phyloP scores from a whole-genome alignment of 1,140 invertebrate species.

The Eriosoma lanigerum region DNA sequence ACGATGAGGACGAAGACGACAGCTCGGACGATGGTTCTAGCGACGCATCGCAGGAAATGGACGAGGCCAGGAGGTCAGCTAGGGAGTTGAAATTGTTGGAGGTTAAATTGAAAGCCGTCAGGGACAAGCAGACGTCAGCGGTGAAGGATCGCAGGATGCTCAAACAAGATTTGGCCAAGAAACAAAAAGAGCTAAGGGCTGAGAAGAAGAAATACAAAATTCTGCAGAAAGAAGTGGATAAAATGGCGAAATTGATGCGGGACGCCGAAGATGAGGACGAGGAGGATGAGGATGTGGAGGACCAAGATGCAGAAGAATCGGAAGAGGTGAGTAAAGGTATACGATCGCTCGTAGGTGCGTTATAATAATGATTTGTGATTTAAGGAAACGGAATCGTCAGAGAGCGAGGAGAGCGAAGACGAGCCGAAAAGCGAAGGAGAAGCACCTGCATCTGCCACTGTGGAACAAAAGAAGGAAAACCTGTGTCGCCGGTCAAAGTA shows the following conservation, averaged over 20 bases:
- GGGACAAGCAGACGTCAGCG: constrained; percentile 74
- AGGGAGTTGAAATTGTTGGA: constrained; percentile 74
- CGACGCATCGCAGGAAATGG: constrained; percentile 49
- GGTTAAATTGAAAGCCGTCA: constrained; percentile 76
- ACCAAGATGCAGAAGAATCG: constrained; percentile 66
- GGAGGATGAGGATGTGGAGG: constrained; percentile 65
- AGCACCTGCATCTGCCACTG: constrained; percentile 64
- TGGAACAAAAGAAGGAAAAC: constrained; percentile 68
- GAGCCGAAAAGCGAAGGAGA: constrained; percentile 67
- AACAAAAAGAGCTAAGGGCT: constrained; percentile 70
- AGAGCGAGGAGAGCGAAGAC: constrained; percentile 62
- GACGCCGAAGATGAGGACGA: constrained; percentile 73
- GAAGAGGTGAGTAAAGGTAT: constrained; percentile 61
- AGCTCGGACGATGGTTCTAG: constrained; percentile 50
- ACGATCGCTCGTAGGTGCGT: constrained; percentile 57
- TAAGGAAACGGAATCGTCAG: constrained; percentile 63
- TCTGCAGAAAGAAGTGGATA: constrained; percentile 82
- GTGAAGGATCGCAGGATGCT: constrained; percentile 74
- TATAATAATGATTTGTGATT: neutral
- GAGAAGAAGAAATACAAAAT: constrained; percentile 59
- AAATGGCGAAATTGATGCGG: constrained; percentile 82
- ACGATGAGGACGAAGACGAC: constrained; percentile 48
- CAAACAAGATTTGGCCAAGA: constrained; percentile 78
- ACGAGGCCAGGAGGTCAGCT: constrained; percentile 56
- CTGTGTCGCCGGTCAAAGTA: constrained; percentile 65